These are phyloP conservation scores for Taeniopygia guttata DNA, from an alignment of 2,797 vertebrate species.

Conservation along the genomic window DNA sequence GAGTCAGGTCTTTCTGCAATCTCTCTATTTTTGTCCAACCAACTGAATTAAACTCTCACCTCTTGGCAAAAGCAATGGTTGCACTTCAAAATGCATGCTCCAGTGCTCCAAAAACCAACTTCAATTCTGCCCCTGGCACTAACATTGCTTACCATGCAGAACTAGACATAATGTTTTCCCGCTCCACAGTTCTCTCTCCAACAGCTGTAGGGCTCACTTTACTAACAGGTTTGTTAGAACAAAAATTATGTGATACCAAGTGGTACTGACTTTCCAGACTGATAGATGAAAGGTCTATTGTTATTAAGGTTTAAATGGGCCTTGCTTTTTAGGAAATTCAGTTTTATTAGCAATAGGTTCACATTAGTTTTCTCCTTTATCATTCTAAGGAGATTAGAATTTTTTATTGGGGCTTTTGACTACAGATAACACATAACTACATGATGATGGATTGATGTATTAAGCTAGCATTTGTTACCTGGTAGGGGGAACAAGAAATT, in stretches of 20 bases:
- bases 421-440: background rate
- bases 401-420: constrained; percentile 18
- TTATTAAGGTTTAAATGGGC: background rate
- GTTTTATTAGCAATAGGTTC: constrained; percentile 8
- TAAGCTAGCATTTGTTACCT: constrained; percentile 40
- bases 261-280: background rate
- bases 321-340: constrained; percentile 13
- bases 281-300: background rate
- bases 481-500: constrained; percentile 30
- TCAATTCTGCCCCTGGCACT: background rate
- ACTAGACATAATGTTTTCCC: background rate
- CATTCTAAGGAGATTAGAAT: constrained; percentile 18
- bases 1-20: background rate
- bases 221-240: background rate
- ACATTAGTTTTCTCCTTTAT: constrained; percentile 12
- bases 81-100: background rate
- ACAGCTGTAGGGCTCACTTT: background rate
- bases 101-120: background rate
- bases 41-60: background rate
- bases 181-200: background rate
- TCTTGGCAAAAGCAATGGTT: background rate
- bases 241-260: background rate
- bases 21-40: background rate
- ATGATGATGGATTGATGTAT: background rate
- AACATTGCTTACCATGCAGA: background rate